Conservation (phyloP, 2,888 invertebrate species). For the Liopterus haemorrhoidalis region DNA sequence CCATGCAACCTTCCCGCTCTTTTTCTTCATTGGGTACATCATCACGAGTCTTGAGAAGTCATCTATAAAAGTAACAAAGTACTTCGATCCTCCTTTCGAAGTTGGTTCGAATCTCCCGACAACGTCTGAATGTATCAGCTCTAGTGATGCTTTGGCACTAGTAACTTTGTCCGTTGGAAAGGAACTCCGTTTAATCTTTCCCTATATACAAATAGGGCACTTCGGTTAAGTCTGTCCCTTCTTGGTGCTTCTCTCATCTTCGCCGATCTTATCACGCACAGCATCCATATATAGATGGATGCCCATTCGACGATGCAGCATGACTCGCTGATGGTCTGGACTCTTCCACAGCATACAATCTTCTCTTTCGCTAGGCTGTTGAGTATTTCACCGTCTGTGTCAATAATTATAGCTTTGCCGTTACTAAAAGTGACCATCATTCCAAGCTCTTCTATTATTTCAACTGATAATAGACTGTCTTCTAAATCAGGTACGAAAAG, state of each 20-base stretch:
- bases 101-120: conserved; percentile 4
- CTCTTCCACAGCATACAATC: conserved; percentile 1
- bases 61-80: conserved; percentile 7
- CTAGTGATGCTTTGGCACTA: neutral
- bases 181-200: neutral
- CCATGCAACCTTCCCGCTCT: no score
- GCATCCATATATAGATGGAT: conserved; percentile 2
- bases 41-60: neutral
- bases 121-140: conserved; percentile 7
- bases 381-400: neutral
- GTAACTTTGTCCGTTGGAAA: conserved; percentile 3
- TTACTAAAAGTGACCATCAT: neutral
- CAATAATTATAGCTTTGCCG: neutral
- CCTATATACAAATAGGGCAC: conserved; percentile 3
- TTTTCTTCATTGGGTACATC: neutral
- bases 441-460: neutral
- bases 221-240: neutral
- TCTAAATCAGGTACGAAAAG: neutral
- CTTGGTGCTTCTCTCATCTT: neutral
- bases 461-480: neutral
- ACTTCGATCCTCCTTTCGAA: conserved; percentile 8
- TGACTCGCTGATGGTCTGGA: neutral
- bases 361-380: neutral
- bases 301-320: conserved; percentile 2
- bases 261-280: neutral